Evolutionary conservation across 30 jellyfish, hydroid and myxozoan species (phyloP), one percentile per base, ranked within the genome.

Genomic region (Phacellophora camtschatica): DNA sequence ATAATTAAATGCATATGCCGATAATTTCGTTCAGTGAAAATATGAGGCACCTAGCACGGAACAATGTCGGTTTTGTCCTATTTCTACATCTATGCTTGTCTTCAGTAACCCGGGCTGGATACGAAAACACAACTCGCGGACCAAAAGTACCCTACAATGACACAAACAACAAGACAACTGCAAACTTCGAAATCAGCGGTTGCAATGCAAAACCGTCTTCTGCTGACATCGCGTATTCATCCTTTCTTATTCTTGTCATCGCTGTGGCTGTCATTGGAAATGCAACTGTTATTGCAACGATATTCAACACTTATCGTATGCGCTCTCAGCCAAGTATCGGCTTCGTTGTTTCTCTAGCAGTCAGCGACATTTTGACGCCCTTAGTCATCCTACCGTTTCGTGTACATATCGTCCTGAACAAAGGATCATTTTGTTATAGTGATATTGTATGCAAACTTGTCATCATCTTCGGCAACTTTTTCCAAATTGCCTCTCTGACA

Each of bases 311-410:
- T 0, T 48, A 75, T 28, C 42, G 77, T 2, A 54, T 90, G 25
- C 88, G 94, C 43, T 5, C 81, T 24, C 90, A 68, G 46, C 64
- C 59, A 5, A 75, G 94, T 0, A 72, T 66, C 57, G 65, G 48
- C 67, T 83, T 82, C 76, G 53, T 90, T 20, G 73, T 74, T 2
- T 82, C 97, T 16, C 68, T 90, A 6, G 97, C 97, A 5, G 80
- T 77, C 0, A 79, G 94, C 25, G 97, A 83, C 36, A 39, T 88
- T 8, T 50, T 81, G n/a, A 71, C 59, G 18, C 66, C 88, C 19
- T 20, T 72, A 24, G 36, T 53, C 29, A 66, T 71, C 24, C 71
- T 81, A 23, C 97, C 97, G 12, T 42, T 88, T 23, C 80, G 80
- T 3, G 65, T 88, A 36, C 35, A 48, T 54, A 73, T 48, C 11